A percentile compares a stretch with the other conserved stretches of the same genome.
These are phyloP conservation scores for Cataglyphis albicans DNA, from an alignment of 2,888 invertebrate species.

Conservation along the genomic window DNA sequence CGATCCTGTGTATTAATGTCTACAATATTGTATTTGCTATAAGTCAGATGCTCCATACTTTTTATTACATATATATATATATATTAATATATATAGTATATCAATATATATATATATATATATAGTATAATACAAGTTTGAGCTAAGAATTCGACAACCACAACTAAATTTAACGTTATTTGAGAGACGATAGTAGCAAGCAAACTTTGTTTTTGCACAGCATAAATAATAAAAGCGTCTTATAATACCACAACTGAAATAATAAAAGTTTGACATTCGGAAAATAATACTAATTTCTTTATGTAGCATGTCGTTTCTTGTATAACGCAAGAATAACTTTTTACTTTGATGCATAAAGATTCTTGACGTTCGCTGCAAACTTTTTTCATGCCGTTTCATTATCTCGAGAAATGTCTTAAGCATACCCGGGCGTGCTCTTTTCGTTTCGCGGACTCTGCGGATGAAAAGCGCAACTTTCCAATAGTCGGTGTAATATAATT, in stretches of 20 bases:
- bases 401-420: constrained; percentile 44
- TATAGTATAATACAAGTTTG: neutral
- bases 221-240: neutral
- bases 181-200: neutral
- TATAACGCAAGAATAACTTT: constrained; percentile 28
- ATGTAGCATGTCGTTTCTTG: constrained; percentile 37
- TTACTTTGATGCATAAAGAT: constrained; percentile 47
- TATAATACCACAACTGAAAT: constrained; percentile 33
- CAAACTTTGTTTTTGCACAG: constrained; percentile 30
- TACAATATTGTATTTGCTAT: constrained; percentile 8
- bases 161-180: constrained; percentile 25
- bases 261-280: constrained; percentile 45
- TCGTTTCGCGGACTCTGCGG: constrained; percentile 15
- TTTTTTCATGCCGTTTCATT: constrained; percentile 50
- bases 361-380: constrained; percentile 43
- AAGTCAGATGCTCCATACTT: neutral
- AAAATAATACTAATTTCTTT: constrained; percentile 44
- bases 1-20: constrained; percentile 12
- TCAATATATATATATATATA: too few species aligned
- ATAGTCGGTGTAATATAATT: constrained; percentile 38
- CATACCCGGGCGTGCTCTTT: constrained; percentile 31
- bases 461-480: constrained; percentile 39
- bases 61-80: neutral
- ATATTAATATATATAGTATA: too few species aligned
- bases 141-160: constrained; percentile 12